A percentile compares a stretch with the other conserved stretches of the same genome.
Evolutionary conservation across 2,797 vertebrate genomes (phyloP).

Genomic region (Phoeniculus purpureus): DNA sequence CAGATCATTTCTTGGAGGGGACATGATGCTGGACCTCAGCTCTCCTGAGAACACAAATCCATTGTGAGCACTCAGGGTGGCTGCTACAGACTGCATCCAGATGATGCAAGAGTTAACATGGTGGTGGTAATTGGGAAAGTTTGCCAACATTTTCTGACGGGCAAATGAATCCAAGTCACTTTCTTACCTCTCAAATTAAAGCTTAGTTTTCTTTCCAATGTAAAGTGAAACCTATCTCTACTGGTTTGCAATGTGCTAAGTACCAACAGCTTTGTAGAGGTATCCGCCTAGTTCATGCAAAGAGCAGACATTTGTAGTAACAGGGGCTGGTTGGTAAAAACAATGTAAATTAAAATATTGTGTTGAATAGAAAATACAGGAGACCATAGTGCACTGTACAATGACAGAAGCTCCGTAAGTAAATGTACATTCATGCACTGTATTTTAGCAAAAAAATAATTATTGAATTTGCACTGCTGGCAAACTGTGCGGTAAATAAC

Average conservation of each 20-base stretch:
- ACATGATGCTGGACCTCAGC: fast-evolving
- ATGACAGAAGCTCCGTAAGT: neutral
- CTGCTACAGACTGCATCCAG: neutral
- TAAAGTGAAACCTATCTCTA: neutral
- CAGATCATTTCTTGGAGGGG: too few relatives aligned
- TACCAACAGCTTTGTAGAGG: fast-evolving
- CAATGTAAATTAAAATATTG: neutral
- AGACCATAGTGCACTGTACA: fast-evolving
- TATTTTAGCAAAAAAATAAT: neutral
- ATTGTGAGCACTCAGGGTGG: fast-evolving
- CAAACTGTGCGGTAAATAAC: neutral
- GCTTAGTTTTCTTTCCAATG: neutral
- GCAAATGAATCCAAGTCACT: neutral
- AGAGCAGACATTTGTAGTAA: neutral
- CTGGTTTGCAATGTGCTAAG: neutral
- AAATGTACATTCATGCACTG: fast-evolving
- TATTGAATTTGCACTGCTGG: neutral
- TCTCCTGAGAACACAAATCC: neutral
- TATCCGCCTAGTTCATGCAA: fast-evolving
- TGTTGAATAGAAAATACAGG: neutral
- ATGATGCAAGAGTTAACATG: neutral
- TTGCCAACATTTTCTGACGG: neutral
- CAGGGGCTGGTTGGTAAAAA: neutral
- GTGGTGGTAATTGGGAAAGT: neutral
- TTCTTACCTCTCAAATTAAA: neutral